A percentile compares a stretch with the other conserved stretches of the same genome.
Conservation (phyloP, 2,888 invertebrate genomes). For the Machimus rusticus region DNA sequence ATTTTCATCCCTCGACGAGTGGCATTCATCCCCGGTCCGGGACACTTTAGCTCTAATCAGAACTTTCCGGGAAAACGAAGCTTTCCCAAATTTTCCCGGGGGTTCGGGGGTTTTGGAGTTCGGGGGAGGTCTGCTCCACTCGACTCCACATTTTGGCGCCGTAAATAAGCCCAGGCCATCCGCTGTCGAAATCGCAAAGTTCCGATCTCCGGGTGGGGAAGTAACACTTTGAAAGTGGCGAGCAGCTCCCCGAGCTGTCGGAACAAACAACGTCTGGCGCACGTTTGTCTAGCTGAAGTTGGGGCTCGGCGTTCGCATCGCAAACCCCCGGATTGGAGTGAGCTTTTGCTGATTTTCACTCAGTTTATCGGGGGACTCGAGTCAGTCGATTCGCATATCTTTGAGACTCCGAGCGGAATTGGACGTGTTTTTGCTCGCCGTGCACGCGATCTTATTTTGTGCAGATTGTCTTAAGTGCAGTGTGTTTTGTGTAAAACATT, state of each 20-base stretch:
- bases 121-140: not conserved
- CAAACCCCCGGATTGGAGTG: not conserved
- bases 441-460: not conserved
- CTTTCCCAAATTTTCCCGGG: not conserved
- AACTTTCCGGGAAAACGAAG: not conserved
- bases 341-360: slow-evolving; percentile 34
- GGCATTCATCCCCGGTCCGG: not conserved
- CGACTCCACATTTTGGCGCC: not conserved
- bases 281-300: slow-evolving; percentile 23
- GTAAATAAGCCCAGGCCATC: slow-evolving; percentile 13
- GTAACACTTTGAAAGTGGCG: slow-evolving; percentile 16
- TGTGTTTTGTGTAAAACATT: not conserved
- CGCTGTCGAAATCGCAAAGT: not conserved
- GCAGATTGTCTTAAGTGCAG: not conserved
- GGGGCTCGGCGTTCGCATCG: not conserved
- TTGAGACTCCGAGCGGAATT: not conserved
- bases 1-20: not conserved
- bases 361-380: slow-evolving; percentile 31
- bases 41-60: not conserved
- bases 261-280: slow-evolving; percentile 19
- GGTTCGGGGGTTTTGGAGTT: no score
- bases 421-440: not conserved
- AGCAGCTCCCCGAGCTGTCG: not conserved
- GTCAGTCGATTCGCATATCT: not conserved
- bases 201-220: slow-evolving; percentile 3